These are phyloP conservation scores for Enteromius treurensis DNA, from an alignment of 2,797 vertebrate genomes.

Conservation along the genomic window DNA sequence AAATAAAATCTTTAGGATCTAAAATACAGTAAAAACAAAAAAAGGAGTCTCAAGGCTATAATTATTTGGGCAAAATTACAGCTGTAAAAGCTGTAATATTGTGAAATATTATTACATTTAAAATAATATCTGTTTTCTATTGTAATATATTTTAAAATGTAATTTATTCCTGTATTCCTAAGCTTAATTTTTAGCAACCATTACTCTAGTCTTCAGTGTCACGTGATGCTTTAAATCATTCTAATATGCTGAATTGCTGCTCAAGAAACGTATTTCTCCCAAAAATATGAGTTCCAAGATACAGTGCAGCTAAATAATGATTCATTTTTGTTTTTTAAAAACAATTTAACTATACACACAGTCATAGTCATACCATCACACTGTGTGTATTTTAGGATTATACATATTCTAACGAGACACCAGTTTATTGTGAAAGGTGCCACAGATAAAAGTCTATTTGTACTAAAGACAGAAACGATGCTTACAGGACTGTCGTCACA, in stretches of 20 bases:
- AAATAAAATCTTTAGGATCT: neutral
- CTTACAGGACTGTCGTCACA: conserved; percentile 87
- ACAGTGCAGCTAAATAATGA: neutral
- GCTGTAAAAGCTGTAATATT: too few species aligned
- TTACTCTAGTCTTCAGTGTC: neutral
- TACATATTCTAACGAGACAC: neutral
- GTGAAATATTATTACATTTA: neutral
- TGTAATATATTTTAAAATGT: too few species aligned
- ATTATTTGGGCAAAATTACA: neutral
- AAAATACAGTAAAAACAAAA: neutral
- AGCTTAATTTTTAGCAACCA: neutral
- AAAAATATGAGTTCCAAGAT: neutral
- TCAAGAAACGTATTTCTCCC: neutral
- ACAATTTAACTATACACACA: neutral
- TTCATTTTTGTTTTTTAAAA: neutral
- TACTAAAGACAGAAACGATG: conserved; percentile 19
- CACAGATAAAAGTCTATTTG: neutral
- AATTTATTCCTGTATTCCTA: neutral
- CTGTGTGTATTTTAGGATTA: too few species aligned
- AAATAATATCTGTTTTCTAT: too few species aligned
- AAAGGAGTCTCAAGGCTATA: neutral
- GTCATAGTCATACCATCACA: neutral
- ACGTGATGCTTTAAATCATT: neutral
- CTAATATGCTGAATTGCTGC: neutral
- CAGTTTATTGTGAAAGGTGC: neutral